Evolutionary conservation across 2,888 invertebrate genomes (phyloP).

Genomic region (Agonopterix alstromeriana): DNA sequence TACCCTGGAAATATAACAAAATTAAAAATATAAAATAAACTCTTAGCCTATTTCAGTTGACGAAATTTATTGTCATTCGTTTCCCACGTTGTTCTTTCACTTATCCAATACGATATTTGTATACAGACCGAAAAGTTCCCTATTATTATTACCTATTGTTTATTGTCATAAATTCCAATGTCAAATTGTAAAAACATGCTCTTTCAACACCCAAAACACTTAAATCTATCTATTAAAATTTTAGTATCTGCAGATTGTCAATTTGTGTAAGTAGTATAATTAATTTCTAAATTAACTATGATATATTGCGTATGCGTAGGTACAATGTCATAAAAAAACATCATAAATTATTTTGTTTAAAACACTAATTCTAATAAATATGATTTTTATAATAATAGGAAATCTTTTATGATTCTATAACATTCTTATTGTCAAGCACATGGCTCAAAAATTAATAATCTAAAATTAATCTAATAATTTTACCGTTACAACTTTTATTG

Average conservation of each 20-base stretch:
- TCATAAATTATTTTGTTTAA: slow-evolving; percentile 5
- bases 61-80: slow-evolving; percentile 34
- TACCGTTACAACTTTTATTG: slow-evolving; percentile 30
- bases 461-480: slow-evolving; percentile 15
- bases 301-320: not conserved
- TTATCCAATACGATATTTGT: not conserved
- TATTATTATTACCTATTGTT: slow-evolving; percentile 13
- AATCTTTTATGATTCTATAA: slow-evolving; percentile 9
- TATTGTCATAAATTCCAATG: slow-evolving; percentile 21
- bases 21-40: slow-evolving; percentile 5
- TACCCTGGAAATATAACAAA: not conserved
- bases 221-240: not conserved
- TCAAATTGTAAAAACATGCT: slow-evolving; percentile 16
- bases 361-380: slow-evolving; percentile 2
- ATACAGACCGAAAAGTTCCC: not conserved
- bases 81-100: not conserved
- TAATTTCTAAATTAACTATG: not conserved
- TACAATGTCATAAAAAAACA: not conserved
- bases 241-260: not conserved
- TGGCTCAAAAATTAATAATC: slow-evolving; percentile 18
- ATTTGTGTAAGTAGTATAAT: not conserved
- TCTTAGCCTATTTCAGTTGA: slow-evolving; percentile 19
- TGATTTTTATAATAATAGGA: slow-evolving; percentile 9
- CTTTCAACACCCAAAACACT: too few species aligned
- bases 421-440: slow-evolving; percentile 41